Evolutionary conservation across 2,113 vertebrate genomes (phyloP).

Genomic region (Pedetes capensis): DNA sequence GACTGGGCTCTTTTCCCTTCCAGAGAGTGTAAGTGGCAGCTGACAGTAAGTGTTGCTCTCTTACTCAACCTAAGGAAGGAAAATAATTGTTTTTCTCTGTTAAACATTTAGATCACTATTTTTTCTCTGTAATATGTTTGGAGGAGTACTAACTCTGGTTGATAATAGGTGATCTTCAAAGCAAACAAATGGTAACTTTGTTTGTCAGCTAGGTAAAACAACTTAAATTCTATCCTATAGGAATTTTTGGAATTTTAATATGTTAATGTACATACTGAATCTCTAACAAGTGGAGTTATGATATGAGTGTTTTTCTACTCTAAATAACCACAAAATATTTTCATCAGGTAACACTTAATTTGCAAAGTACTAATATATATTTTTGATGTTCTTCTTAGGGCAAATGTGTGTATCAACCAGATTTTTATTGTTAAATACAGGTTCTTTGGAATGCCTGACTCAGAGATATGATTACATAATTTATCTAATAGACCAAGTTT

Average conservation of each 20-base stretch:
- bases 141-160: background rate
- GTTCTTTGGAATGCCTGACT: conserved; percentile 38
- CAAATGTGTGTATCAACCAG: background rate
- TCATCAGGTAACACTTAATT: background rate
- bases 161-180: background rate
- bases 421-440: conserved; percentile 60
- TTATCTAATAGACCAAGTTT: conserved; percentile 27
- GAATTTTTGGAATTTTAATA: background rate
- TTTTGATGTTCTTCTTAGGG: background rate
- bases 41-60: background rate
- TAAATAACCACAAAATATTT: conserved; percentile 6
- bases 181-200: background rate
- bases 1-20: background rate
- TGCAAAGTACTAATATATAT: background rate
- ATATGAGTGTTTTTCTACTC: background rate
- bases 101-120: background rate
- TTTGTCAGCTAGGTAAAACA: background rate
- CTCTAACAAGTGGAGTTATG: background rate
- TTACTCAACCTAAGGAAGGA: background rate
- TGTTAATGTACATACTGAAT: background rate
- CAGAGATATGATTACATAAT: conserved; percentile 44
- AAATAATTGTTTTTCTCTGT: background rate
- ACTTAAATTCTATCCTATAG: background rate
- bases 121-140: background rate
- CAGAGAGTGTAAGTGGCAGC: background rate